phyloP scores from a whole-genome alignment of 2,888 invertebrate species.

The Rhodophaea formosa region DNA sequence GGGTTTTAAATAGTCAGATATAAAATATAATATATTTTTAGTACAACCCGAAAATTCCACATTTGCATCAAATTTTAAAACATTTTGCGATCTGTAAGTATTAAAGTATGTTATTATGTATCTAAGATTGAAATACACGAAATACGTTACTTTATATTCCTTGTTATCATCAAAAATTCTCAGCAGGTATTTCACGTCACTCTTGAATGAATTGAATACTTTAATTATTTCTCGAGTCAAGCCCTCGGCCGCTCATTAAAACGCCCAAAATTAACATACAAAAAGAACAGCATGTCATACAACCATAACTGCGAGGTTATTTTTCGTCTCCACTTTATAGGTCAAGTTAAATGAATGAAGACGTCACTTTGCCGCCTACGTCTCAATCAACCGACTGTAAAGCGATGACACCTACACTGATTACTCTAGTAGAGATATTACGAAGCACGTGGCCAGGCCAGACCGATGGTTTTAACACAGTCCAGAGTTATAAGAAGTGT shows the following conservation, averaged over 20 bases:
- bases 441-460: slow-evolving; percentile 8
- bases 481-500: too few species aligned
- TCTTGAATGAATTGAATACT: not conserved
- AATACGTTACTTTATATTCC: too few species aligned
- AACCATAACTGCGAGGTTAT: slow-evolving; percentile 32
- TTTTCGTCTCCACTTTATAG: slow-evolving; percentile 46
- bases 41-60: too few species aligned
- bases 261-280: slow-evolving; percentile 5
- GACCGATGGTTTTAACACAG: too few species aligned
- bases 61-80: too few species aligned
- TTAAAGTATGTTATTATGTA: too few species aligned
- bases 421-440: slow-evolving; percentile 26
- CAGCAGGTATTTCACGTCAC: too few species aligned
- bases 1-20: too few species aligned
- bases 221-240: not conserved
- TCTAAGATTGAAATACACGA: too few species aligned
- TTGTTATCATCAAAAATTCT: too few species aligned
- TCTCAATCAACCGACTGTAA: slow-evolving; percentile 40
- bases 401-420: slow-evolving; percentile 37
- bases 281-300: slow-evolving; percentile 1
- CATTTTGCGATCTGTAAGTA: too few species aligned
- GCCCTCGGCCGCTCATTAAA: not conserved
- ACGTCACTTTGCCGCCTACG: slow-evolving; percentile 51
- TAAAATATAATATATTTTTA: too few species aligned
- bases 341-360: slow-evolving; percentile 47